Percentiles rank a stretch among this genome's conserved stretches.
Evolutionary conservation across 2,113 vertebrate species (phyloP).

Genomic region (Bambusicola thoracicus): DNA sequence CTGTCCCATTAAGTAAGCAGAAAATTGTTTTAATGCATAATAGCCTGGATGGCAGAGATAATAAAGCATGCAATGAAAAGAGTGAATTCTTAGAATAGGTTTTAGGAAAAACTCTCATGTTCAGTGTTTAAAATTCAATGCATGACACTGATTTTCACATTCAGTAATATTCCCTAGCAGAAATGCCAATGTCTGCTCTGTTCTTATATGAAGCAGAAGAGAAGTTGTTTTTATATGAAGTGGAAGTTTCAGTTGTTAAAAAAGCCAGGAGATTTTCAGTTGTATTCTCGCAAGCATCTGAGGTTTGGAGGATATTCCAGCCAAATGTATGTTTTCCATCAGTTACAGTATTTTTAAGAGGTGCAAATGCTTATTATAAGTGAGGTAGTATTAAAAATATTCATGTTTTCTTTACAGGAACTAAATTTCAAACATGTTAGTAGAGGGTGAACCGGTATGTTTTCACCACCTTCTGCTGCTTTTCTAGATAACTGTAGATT

Average conservation of each 20-base stretch:
- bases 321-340: background rate
- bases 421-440: background rate
- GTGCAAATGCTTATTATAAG: background rate
- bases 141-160: background rate
- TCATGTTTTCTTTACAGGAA: background rate
- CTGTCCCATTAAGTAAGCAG: background rate
- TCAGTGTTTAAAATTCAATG: background rate
- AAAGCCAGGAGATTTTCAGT: background rate
- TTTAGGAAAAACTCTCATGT: background rate
- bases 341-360: background rate
- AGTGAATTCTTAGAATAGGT: background rate
- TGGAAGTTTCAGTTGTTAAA: background rate
- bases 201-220: background rate
- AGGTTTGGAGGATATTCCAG: background rate
- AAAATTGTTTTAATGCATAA: conserved; percentile 20
- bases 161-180: background rate
- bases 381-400: conserved; percentile 1
- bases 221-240: background rate
- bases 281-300: background rate
- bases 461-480: background rate
- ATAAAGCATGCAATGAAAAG: background rate
- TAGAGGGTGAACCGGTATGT: background rate
- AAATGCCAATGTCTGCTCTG: background rate
- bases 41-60: background rate
- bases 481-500: background rate